A percentile compares a stretch with the other conserved stretches of the same genome.
These are phyloP conservation scores for Bimastos eiseni DNA, from an alignment of 2,888 invertebrate species.

Conservation along the genomic window DNA sequence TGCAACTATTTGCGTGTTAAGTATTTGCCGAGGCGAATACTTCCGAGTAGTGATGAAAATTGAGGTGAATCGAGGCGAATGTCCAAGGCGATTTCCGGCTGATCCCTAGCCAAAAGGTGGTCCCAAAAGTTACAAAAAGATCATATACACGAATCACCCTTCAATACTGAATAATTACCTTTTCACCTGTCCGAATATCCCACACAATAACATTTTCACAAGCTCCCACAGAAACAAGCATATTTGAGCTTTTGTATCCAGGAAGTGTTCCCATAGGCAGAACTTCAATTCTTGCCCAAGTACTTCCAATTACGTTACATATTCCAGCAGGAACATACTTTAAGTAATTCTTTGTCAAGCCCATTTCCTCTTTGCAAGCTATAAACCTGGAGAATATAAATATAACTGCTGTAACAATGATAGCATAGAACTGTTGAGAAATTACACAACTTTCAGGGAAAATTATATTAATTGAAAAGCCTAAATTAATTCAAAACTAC, in stretches of 20 bases:
- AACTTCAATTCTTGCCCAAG: conserved; percentile 64
- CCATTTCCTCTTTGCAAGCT: conserved; percentile 35
- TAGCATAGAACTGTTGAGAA: neutral
- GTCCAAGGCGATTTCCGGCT: no score
- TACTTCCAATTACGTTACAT: conserved; percentile 80
- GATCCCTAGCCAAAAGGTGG: no score
- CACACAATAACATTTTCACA: conserved; percentile 91
- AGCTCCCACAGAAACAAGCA: conserved; percentile 86
- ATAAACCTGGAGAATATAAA: neutral
- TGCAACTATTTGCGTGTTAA: no score
- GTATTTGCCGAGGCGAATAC: no score
- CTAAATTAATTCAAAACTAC: neutral
- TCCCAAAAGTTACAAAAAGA: no score
- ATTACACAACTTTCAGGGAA: neutral
- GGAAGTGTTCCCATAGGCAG: neutral
- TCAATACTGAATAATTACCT: conserved; percentile 36
- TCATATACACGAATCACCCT: no score
- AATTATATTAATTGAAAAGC: neutral
- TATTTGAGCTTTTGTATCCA: conserved; percentile 64
- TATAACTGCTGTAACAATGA: neutral
- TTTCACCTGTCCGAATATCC: conserved; percentile 70
- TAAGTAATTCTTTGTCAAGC: conserved; percentile 74
- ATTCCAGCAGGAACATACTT: conserved; percentile 81
- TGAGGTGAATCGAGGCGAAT: no score
- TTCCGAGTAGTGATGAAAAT: no score